Percentiles rank a stretch among this genome's conserved stretches.
phyloP scores from a whole-genome alignment of 1,140 invertebrate species.

The Heliconius melpomene region DNA sequence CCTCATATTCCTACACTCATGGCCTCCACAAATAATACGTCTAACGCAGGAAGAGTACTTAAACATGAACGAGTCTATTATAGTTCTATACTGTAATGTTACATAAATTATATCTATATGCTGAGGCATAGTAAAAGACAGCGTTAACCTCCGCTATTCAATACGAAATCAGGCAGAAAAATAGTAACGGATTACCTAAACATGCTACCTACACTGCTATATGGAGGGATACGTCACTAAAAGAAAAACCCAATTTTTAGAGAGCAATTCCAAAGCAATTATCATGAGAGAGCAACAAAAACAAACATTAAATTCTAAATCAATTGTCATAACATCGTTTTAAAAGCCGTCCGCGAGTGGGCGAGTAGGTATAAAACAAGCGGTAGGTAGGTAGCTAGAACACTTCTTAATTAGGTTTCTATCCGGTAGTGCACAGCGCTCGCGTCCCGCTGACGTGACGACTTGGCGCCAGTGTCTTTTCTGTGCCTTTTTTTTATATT shows the following conservation, averaged over 20 bases:
- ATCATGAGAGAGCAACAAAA: not conserved
- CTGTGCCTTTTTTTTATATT: not conserved
- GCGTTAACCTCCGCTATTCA: no score
- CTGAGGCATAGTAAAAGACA: no score
- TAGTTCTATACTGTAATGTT: no score
- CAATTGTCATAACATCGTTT: conserved; percentile 58
- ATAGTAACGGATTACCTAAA: no score
- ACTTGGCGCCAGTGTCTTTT: conserved; percentile 8
- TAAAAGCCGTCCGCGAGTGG: conserved; percentile 47
- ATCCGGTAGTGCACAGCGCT: not conserved
- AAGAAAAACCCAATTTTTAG: not conserved
- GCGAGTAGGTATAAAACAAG: conserved; percentile 53
- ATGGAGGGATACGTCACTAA: no score
- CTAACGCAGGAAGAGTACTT: no score
- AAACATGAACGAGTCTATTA: no score
- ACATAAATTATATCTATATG: no score
- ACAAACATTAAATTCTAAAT: not conserved
- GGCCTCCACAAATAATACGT: no score
- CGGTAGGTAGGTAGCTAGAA: conserved; percentile 18
- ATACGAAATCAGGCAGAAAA: no score
- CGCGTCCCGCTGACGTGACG: conserved; percentile 3
- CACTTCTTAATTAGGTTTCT: conserved; percentile 3
- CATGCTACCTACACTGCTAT: no score
- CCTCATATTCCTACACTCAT: no score
- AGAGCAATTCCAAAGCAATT: not conserved